Conservation (phyloP, 2,113 vertebrate species). For the Illadopsis cleaveri region DNA sequence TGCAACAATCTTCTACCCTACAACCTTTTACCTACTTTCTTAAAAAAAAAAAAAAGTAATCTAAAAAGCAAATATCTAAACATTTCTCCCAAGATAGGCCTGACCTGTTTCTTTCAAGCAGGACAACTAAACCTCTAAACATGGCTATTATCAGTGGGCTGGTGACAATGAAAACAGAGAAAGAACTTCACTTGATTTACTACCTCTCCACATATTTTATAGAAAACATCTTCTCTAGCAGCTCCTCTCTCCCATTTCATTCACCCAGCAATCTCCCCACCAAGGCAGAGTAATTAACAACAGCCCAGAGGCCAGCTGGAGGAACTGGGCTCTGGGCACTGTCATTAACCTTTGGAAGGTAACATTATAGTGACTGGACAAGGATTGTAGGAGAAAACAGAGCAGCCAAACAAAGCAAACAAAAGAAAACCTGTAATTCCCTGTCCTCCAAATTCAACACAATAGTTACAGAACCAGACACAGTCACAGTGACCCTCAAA, state of each 20-base stretch:
- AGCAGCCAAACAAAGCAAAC: constrained; percentile 40
- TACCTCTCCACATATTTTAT: constrained; percentile 8
- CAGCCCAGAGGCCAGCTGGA: constrained; percentile 41
- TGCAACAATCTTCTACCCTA: background rate
- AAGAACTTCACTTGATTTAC: constrained; percentile 39
- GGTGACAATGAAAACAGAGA: constrained; percentile 58
- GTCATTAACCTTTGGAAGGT: constrained; percentile 73
- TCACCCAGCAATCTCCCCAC: constrained; percentile 6
- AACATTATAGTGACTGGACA: constrained; percentile 16
- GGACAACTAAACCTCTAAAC: constrained; percentile 58
- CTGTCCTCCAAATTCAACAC: background rate
- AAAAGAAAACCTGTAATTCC: background rate
- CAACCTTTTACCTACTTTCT: background rate
- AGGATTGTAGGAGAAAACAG: background rate
- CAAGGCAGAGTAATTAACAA: constrained; percentile 70
- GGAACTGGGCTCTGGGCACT: background rate
- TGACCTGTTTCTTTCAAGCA: constrained; percentile 26
- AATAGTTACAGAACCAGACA: constrained; percentile 4
- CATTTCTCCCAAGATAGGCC: constrained; percentile 10
- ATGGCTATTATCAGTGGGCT: constrained; percentile 21
- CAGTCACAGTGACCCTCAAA: background rate
- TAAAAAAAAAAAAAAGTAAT: background rate
- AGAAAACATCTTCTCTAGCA: background rate
- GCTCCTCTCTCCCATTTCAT: background rate
- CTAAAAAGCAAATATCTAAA: constrained; percentile 1